Conservation (phyloP, 2,888 invertebrate species). For the Parthenolecanium corni region DNA sequence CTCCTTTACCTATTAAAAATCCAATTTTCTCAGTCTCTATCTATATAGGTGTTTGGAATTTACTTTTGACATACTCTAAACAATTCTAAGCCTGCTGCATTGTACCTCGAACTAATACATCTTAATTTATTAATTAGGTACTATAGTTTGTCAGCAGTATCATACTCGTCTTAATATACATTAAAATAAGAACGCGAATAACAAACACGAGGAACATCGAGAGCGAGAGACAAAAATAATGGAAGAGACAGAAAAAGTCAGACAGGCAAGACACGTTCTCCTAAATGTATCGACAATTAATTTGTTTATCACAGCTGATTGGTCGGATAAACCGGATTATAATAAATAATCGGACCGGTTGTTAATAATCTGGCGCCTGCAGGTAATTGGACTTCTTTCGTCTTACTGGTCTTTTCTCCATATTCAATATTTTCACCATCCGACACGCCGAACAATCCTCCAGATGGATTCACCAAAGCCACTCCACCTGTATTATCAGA, state of each 20-base stretch:
- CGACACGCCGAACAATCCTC: slow-evolving; percentile 21
- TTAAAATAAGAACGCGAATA: too few relatives aligned
- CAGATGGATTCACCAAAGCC: slow-evolving; percentile 16
- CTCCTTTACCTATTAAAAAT: too few relatives aligned
- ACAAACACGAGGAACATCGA: too few relatives aligned
- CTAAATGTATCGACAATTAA: too few relatives aligned
- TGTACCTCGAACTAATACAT: too few relatives aligned
- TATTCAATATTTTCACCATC: background rate
- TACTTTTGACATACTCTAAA: too few relatives aligned
- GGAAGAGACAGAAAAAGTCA: background rate
- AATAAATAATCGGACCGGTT: slow-evolving; percentile 59
- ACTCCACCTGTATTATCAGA: slow-evolving; percentile 22
- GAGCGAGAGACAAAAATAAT: background rate
- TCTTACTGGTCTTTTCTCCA: background rate
- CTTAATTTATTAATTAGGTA: too few relatives aligned
- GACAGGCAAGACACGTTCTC: background rate
- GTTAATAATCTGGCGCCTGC: slow-evolving; percentile 59
- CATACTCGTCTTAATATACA: too few relatives aligned
- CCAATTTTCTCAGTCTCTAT: too few relatives aligned
- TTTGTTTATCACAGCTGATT: background rate
- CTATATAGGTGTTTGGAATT: too few relatives aligned
- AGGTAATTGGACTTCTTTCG: slow-evolving; percentile 38
- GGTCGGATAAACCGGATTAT: slow-evolving; percentile 29
- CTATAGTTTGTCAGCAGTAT: too few relatives aligned
- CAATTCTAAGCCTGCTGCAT: too few relatives aligned